A percentile compares a stretch with the other conserved stretches of the same genome.
These are phyloP conservation scores for Lophotriccus pileatus DNA, from an alignment of 2,797 vertebrate genomes.

Conservation along the genomic window DNA sequence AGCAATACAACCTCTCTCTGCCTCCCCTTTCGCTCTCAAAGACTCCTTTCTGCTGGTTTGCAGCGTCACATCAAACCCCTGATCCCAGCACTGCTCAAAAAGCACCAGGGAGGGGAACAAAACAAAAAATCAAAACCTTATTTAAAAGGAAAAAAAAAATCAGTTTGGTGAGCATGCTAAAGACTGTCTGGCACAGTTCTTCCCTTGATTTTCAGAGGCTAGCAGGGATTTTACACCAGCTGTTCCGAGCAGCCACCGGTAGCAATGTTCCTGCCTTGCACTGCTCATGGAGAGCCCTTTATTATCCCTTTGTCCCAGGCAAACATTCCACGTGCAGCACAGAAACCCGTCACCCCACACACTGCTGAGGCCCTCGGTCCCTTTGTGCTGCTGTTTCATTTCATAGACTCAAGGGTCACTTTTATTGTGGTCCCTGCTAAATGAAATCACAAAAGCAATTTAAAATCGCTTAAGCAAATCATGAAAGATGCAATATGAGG, in stretches of 20 bases:
- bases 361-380: slow-evolving; percentile 49
- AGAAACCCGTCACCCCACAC: slow-evolving; percentile 10
- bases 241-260: neutral
- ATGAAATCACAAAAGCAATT: slow-evolving; percentile 69
- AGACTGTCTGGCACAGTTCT: neutral
- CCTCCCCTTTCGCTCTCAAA: neutral
- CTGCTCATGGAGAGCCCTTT: neutral
- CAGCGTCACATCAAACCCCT: neutral
- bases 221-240: neutral
- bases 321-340: neutral
- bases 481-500: slow-evolving; percentile 67
- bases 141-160: neutral
- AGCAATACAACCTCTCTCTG: neutral
- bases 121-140: rapidly evolving
- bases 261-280: neutral
- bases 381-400: slow-evolving; percentile 69
- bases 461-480: slow-evolving; percentile 65
- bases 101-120: neutral
- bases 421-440: slow-evolving; percentile 46
- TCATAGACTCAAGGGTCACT: slow-evolving; percentile 59
- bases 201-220: neutral
- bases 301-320: neutral
- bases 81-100: neutral
- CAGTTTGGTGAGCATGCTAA: neutral
- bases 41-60: neutral